phyloP scores from a whole-genome alignment of 2,113 vertebrate genomes.

The Lichenostomus cassidix region DNA sequence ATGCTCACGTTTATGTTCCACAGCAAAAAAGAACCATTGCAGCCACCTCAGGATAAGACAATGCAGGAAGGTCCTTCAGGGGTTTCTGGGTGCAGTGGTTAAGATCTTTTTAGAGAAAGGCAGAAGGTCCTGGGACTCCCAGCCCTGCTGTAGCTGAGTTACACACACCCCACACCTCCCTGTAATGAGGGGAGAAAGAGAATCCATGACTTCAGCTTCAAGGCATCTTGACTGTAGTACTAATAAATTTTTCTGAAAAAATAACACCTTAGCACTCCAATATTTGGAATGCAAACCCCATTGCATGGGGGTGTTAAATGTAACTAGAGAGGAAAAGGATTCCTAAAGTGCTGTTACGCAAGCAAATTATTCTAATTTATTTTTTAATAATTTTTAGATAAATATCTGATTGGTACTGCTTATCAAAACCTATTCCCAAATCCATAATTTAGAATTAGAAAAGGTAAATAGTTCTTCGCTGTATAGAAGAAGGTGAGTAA shows the following conservation, averaged over 20 bases:
- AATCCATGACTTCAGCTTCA: neutral
- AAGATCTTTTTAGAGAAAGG: neutral
- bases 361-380: neutral
- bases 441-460: neutral
- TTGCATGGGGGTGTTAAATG: neutral
- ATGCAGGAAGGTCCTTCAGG: neutral
- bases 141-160: neutral
- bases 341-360: neutral
- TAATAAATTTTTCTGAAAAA: neutral
- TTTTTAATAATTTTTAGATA: neutral
- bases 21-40: neutral
- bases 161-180: neutral
- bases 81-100: neutral
- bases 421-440: neutral
- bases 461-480: neutral
- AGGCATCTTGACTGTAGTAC: neutral
- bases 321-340: neutral
- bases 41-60: neutral
- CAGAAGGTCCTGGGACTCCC: neutral
- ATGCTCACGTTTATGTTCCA: neutral
- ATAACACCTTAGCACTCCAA: neutral
- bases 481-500: neutral
- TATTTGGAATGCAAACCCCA: neutral
- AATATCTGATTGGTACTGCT: neutral
- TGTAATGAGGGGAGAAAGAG: neutral